Evolutionary conservation across 2,888 invertebrate genomes (phyloP).

Genomic region (Agrilus cyanescens): DNA sequence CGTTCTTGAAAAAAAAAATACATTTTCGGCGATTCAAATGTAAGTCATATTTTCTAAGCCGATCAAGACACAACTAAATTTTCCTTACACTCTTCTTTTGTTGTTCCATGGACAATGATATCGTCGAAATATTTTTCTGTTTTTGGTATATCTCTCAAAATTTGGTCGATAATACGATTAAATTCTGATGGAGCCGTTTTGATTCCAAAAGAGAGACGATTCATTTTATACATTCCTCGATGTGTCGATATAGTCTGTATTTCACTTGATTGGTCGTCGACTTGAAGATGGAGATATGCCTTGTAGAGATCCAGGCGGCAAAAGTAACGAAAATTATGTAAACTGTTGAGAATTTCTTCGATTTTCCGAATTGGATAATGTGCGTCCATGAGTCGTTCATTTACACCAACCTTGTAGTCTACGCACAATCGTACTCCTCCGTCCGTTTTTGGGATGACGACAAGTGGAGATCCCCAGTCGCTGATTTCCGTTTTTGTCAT

Average conservation of each 20-base stretch:
- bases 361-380: constrained; percentile 14
- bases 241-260: constrained; percentile 20
- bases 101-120: no score
- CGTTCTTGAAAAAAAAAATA: no score
- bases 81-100: no score
- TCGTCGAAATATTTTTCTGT: constrained; percentile 3
- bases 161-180: constrained; percentile 15
- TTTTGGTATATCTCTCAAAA: constrained; percentile 10
- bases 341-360: constrained; percentile 16
- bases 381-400: constrained; percentile 13
- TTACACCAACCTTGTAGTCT: constrained; percentile 18
- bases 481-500: constrained; percentile 12
- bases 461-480: constrained; percentile 15
- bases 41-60: no score
- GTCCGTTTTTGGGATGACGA: constrained; percentile 13
- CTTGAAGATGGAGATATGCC: constrained; percentile 18
- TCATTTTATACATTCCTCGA: constrained; percentile 15
- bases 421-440: constrained; percentile 14
- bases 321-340: constrained; percentile 17
- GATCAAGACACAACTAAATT: no score
- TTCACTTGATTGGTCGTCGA: constrained; percentile 12
- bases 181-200: constrained; percentile 18
- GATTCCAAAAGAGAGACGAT: constrained; percentile 17
- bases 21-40: no score
- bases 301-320: constrained; percentile 21